Conservation (phyloP, 2,888 invertebrate genomes). For the Poecilus cupreus region DNA sequence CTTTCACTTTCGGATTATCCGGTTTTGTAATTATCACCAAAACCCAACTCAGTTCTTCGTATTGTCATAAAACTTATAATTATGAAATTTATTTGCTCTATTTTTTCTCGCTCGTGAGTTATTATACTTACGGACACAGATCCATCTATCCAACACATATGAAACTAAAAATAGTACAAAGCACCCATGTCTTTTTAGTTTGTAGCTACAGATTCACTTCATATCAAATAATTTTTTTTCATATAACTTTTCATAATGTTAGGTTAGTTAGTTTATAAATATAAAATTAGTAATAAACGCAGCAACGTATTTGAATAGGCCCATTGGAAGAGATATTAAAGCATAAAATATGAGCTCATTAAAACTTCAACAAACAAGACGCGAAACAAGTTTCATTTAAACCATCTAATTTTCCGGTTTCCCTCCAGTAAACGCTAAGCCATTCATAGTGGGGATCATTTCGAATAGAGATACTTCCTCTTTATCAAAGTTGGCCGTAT, state of each 20-base stretch:
- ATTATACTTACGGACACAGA: no score
- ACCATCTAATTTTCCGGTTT: constrained; percentile 31
- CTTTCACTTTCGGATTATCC: no score
- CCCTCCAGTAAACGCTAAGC: neutral
- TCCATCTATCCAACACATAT: no score
- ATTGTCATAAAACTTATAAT: no score
- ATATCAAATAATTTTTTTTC: neutral
- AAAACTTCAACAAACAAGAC: neutral
- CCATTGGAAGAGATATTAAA: no score
- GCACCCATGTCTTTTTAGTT: neutral
- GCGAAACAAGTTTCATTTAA: constrained; percentile 20
- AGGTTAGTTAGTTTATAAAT: no score
- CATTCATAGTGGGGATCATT: constrained; percentile 10
- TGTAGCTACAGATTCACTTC: no score
- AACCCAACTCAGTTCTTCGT: no score
- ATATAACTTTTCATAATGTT: neutral
- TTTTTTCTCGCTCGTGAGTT: no score
- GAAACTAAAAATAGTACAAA: no score
- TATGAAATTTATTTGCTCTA: no score
- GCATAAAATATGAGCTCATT: constrained; percentile 4
- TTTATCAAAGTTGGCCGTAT: constrained; percentile 49
- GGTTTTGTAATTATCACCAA: no score
- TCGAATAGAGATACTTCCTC: constrained; percentile 52
- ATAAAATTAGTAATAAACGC: neutral
- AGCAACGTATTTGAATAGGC: neutral